A percentile compares a stretch with the other conserved stretches of the same genome.
Evolutionary conservation across 2,797 vertebrate species (phyloP).

Genomic region (Schizopygopsis malacanthus): DNA sequence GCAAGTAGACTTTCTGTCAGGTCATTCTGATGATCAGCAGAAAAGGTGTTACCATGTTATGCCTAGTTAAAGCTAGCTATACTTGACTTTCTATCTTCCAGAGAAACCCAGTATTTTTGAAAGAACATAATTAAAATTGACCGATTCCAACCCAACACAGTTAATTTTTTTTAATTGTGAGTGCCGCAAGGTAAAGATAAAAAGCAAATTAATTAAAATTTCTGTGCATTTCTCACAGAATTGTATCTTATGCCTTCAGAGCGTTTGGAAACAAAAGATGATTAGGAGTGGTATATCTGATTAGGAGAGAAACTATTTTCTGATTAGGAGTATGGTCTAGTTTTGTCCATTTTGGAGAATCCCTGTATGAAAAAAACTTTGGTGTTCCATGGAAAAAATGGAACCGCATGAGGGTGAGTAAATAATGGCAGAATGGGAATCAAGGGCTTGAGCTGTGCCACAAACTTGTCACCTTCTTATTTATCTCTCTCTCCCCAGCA

Average conservation of each 20-base stretch:
- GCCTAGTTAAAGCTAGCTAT: neutral
- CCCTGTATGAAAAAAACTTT: neutral
- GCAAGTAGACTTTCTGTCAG: neutral
- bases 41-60: neutral
- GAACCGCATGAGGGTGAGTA: neutral
- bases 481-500: neutral
- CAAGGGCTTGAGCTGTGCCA: neutral
- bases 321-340: neutral
- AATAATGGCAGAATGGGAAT: neutral
- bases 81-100: neutral
- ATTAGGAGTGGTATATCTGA: too few relatives aligned
- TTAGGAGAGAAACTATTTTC: too few relatives aligned
- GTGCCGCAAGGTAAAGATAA: neutral
- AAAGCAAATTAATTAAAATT: neutral
- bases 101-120: too few relatives aligned
- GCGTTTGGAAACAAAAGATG: neutral
- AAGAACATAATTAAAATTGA: neutral
- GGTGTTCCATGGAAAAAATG: neutral
- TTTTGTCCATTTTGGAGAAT: neutral
- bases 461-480: conserved; percentile 11
- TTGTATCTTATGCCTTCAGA: neutral
- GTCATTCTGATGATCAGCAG: neutral
- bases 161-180: neutral
- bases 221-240: too few relatives aligned
- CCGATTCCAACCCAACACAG: neutral